These are phyloP conservation scores for Yponomeuta cagnagella DNA, from an alignment of 2,888 invertebrate species.

Conservation along the genomic window DNA sequence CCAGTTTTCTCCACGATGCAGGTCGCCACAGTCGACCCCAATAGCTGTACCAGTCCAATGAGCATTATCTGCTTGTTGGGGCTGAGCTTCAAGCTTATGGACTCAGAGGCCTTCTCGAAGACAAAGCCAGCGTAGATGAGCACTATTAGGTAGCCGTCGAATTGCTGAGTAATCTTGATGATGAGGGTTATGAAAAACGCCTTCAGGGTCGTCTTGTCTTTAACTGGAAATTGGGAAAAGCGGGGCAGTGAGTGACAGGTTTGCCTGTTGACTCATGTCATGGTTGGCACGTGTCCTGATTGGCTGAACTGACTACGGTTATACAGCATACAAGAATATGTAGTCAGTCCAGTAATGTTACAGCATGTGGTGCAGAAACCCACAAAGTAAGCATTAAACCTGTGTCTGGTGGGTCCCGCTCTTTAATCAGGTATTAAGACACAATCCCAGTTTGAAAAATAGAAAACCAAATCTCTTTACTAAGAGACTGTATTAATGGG, in stretches of 20 bases:
- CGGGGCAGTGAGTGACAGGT: not conserved
- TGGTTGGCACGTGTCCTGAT: not conserved
- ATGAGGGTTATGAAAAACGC: constrained; percentile 63
- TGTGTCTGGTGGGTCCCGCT: too few species aligned
- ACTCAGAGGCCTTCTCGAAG: constrained; percentile 54
- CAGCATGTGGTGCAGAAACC: too few species aligned
- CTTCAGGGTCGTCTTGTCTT: constrained; percentile 56
- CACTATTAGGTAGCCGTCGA: constrained; percentile 65
- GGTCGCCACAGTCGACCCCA: constrained; percentile 58
- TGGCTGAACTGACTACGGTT: too few species aligned
- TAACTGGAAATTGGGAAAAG: constrained; percentile 37
- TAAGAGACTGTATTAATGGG: too few species aligned
- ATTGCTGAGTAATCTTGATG: constrained; percentile 65
- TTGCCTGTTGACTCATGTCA: not conserved
- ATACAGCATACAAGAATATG: too few species aligned
- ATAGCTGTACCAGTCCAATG: constrained; percentile 55
- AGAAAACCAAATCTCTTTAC: too few species aligned
- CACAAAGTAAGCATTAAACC: too few species aligned
- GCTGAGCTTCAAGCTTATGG: constrained; percentile 47
- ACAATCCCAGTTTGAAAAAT: too few species aligned
- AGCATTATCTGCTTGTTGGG: constrained; percentile 65
- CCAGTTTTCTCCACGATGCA: constrained; percentile 65
- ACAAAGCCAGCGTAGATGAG: constrained; percentile 63
- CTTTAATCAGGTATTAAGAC: too few species aligned
- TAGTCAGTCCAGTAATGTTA: too few species aligned